Base-by-base conservation (phyloP, 2,113 vertebrate species). In the Daphoenositta chrysoptera region DNA sequence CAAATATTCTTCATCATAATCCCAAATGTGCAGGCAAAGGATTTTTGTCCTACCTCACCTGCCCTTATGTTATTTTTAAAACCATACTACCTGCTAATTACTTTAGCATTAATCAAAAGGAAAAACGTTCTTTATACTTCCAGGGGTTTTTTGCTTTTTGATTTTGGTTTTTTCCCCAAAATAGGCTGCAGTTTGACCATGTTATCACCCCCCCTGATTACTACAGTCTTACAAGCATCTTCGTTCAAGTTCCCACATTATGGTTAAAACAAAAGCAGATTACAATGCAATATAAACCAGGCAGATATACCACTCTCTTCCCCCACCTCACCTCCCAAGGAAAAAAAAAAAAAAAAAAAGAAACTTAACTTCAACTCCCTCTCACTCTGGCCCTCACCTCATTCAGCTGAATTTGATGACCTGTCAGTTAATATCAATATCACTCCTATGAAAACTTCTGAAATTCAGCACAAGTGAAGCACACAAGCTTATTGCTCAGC, bases 311-410 rank as follows among this genome's bases (percentile, higher is more conserved):
- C 7, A 27, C 21, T 18, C n/a, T 18, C 31, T 48, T 13, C 5
- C 2, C 13, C 3, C 11, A 13, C 18, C 1, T 7, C 9, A 2
- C 2, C 9, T 20, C 5, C 3, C 6, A 26, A 18, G n/a, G n/a
- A n/a, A n/a, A n/a, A n/a, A 1, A 2, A 16, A 13, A 44, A 30
- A 20, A 56, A 56, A 39, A 24, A 28, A 17, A 26, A 26, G 8
- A 42, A 63, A 27, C 45, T 54, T 70, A 7, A 53, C 28, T 90
- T 72, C 7, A 81, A 10, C 22, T 78, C 23, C 28, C 9, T 33
- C 44, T 42, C 14, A 26, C 18, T 71, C 24, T 35, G 8, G 53
- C 19, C 21, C n/a, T 76, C 53, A 57, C 35, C 35, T 42, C 71
- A 63, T 47, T 58, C 63, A 47, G 30, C 6, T 64, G 68, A 71